phyloP scores from a whole-genome alignment of 2,113 vertebrate genomes.

The Synodontis membranacea region DNA sequence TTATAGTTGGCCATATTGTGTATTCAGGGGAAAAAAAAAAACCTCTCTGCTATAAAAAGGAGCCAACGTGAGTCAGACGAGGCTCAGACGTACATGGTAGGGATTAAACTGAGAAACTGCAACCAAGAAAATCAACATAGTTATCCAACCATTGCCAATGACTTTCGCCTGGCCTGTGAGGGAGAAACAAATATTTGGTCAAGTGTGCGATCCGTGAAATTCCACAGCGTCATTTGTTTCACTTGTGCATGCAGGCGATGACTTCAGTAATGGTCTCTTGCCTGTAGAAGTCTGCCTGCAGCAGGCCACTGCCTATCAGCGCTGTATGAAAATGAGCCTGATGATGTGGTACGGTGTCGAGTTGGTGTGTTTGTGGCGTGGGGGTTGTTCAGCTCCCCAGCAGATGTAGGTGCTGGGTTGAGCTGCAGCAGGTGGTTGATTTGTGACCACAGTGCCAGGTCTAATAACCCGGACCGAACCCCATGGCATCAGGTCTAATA shows the following conservation, averaged over 20 bases:
- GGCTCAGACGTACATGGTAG: neutral
- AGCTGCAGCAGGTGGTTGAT: conserved; percentile 51
- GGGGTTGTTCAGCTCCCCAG: conserved; percentile 23
- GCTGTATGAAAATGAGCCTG: conserved; percentile 44
- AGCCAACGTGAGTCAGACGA: neutral
- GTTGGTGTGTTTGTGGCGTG: neutral
- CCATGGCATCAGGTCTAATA: conserved; percentile 44
- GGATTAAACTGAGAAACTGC: neutral
- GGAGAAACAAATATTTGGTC: conserved; percentile 44
- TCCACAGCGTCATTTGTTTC: conserved; percentile 34
- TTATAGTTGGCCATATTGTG: neutral
- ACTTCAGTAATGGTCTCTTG: conserved; percentile 40
- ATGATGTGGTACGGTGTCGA: neutral
- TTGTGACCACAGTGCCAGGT: conserved; percentile 42
- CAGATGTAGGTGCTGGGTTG: conserved; percentile 39
- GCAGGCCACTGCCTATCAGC: neutral
- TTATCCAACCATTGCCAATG: neutral
- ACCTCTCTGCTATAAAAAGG: neutral
- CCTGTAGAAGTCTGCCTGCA: conserved; percentile 25
- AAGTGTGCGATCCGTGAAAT: conserved; percentile 29
- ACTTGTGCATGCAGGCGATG: conserved; percentile 7
- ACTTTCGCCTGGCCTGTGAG: neutral
- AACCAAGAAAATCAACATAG: neutral
- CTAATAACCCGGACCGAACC: conserved; percentile 40
- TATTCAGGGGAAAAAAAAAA: neutral